Evolutionary conservation across 2,888 invertebrate genomes (phyloP).

Genomic region (Miltochrista miniata): DNA sequence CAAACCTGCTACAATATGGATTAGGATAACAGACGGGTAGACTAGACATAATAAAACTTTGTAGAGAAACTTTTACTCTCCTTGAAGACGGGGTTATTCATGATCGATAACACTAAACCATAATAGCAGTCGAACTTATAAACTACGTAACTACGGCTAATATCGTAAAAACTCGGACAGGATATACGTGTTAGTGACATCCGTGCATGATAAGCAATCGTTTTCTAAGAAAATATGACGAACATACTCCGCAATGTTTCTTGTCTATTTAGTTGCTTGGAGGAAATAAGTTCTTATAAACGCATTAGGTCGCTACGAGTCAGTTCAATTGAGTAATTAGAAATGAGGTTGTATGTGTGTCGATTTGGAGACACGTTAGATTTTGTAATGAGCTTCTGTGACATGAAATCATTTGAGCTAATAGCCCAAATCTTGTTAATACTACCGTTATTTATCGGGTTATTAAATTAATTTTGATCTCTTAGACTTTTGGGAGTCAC

Average conservation of each 20-base stretch:
- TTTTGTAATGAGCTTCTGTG: slow-evolving; percentile 8
- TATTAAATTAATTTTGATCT: no score
- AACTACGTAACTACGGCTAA: slow-evolving; percentile 19
- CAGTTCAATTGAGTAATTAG: slow-evolving; percentile 22
- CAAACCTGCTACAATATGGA: no score
- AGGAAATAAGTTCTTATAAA: slow-evolving; percentile 42
- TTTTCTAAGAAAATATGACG: slow-evolving; percentile 53
- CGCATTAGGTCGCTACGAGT: slow-evolving; percentile 26
- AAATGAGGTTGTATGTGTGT: slow-evolving; percentile 18
- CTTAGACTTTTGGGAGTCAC: no score
- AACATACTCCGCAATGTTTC: slow-evolving; percentile 34
- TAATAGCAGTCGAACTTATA: no score
- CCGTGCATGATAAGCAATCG: slow-evolving; percentile 51
- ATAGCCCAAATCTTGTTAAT: neutral
- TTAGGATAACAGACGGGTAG: no score
- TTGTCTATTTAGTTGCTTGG: slow-evolving; percentile 33
- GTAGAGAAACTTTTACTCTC: no score
- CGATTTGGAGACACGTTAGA: slow-evolving; percentile 11
- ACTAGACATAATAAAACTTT: neutral
- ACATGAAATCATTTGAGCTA: neutral
- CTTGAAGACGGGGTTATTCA: neutral
- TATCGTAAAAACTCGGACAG: slow-evolving; percentile 41
- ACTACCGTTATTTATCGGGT: no score
- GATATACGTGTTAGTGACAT: slow-evolving; percentile 54
- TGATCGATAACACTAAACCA: neutral